These are phyloP conservation scores for Philhelius pedissequus DNA, from an alignment of 2,888 invertebrate genomes.

Conservation along the genomic window DNA sequence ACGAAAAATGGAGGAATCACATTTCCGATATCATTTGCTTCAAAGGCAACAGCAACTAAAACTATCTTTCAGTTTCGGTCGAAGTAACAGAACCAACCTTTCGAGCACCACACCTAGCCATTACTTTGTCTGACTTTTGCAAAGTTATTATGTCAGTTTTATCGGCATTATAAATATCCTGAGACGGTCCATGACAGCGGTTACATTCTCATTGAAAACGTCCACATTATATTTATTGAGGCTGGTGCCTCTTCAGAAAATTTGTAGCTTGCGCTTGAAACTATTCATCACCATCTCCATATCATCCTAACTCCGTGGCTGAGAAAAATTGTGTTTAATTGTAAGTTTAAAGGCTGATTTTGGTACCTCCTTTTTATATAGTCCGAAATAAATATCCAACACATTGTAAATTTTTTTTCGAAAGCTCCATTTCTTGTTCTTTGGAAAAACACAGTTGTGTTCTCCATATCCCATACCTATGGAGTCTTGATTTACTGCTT, in stretches of 20 bases:
- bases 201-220: not conserved
- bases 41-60: not conserved
- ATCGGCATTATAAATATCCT: not conserved
- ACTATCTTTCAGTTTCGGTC: not conserved
- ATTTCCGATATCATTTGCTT: not conserved
- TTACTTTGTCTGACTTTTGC: not conserved
- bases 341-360: not conserved
- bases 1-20: not conserved
- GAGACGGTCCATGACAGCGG: not conserved
- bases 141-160: not conserved
- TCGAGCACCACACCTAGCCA: not conserved
- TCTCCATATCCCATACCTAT: not conserved
- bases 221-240: not conserved
- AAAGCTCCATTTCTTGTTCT: not conserved
- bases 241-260: not conserved
- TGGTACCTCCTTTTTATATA: not conserved
- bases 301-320: constrained; percentile 4
- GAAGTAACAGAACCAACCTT: not conserved
- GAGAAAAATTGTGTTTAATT: not conserved
- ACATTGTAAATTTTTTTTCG: not conserved
- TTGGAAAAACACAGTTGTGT: not conserved
- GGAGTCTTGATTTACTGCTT: not conserved
- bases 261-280: not conserved
- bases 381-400: not conserved
- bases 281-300: constrained; percentile 8